Evolutionary conservation across 1,140 invertebrate species (phyloP).

Genomic region (Zaprionus taronus): DNA sequence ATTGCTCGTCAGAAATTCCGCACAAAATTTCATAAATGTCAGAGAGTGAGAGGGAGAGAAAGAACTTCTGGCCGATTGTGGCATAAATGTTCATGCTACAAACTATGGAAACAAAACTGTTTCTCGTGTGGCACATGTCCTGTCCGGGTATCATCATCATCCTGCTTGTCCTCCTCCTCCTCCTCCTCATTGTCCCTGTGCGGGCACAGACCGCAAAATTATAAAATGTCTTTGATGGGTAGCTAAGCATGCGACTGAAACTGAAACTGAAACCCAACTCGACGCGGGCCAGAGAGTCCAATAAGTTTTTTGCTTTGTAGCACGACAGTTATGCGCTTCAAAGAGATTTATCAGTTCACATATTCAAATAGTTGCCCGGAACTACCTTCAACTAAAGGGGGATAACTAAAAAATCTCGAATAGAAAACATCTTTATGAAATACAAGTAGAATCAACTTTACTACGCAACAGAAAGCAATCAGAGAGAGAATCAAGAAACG

Average conservation of each 20-base stretch:
- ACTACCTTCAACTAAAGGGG: constrained; percentile 21
- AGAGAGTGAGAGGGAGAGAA: constrained; percentile 6
- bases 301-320: constrained; percentile 61
- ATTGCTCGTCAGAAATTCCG: constrained; percentile 63
- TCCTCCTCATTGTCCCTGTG: constrained; percentile 17
- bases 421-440: neutral
- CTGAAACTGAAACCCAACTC: constrained; percentile 2
- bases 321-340: constrained; percentile 53
- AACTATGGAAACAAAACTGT: constrained; percentile 1
- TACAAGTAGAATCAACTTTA: too few relatives aligned
- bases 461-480: neutral
- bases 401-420: constrained; percentile 35
- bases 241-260: constrained; percentile 22
- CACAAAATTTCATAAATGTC: constrained; percentile 77
- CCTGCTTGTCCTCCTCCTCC: neutral
- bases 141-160: constrained; percentile 17
- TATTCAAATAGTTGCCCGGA: constrained; percentile 65
- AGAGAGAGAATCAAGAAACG: neutral
- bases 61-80: constrained; percentile 24
- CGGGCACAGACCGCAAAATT: constrained; percentile 71
- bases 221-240: constrained; percentile 80
- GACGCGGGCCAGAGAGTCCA: constrained; percentile 24
- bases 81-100: constrained; percentile 52
- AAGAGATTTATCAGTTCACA: constrained; percentile 69
- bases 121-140: constrained; percentile 59